Evolutionary conservation across 1,140 invertebrate species (phyloP).

Genomic region (Drosophila malerkotliana): DNA sequence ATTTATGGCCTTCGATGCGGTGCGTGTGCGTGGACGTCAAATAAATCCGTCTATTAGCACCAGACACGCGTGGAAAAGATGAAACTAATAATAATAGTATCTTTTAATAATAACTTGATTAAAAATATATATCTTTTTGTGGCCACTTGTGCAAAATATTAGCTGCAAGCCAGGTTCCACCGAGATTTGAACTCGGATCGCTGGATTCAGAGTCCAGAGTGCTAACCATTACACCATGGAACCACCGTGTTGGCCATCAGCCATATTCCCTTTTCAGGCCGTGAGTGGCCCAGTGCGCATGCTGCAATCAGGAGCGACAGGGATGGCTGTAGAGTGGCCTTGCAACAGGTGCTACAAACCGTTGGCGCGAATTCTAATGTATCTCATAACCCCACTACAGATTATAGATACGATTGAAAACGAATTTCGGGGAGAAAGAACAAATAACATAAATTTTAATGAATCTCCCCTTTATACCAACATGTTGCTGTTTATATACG

Average conservation of each 20-base stretch:
- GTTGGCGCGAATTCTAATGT: neutral
- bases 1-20: constrained; percentile 55
- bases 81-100: constrained; percentile 38
- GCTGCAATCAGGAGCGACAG: constrained; percentile 24
- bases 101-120: neutral
- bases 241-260: constrained; percentile 84
- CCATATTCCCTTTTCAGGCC: constrained; percentile 38
- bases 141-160: neutral
- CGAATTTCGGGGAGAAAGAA: constrained; percentile 17
- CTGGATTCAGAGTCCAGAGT: constrained; percentile 96
- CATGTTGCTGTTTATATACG: constrained; percentile 15
- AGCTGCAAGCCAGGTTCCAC: constrained; percentile 87
- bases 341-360: neutral
- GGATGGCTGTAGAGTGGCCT: constrained; percentile 1
- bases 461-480: constrained; percentile 23
- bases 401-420: constrained; percentile 39
- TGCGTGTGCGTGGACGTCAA: constrained; percentile 62
- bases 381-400: constrained; percentile 1
- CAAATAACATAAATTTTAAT: constrained; percentile 29
- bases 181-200: constrained; percentile 94
- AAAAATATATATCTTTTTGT: too few relatives aligned
- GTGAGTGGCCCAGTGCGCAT: constrained; percentile 56
- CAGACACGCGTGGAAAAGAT: constrained; percentile 15
- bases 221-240: constrained; percentile 96
- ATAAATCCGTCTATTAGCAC: constrained; percentile 48